phyloP scores from a whole-genome alignment of 2,888 invertebrate genomes.

The Disparrhopalites patrizii region DNA sequence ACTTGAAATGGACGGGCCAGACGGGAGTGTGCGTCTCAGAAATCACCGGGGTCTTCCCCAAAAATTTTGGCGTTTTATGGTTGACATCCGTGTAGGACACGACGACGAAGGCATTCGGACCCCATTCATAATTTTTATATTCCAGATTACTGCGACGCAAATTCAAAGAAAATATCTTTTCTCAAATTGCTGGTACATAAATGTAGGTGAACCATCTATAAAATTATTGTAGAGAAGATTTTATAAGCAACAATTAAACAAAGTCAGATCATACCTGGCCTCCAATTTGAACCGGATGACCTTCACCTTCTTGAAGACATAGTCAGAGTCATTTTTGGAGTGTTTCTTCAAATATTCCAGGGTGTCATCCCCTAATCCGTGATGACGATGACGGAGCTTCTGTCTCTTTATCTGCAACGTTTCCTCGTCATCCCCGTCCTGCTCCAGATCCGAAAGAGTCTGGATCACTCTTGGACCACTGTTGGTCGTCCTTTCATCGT shows the following conservation, averaged over 20 bases:
- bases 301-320: not conserved
- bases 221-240: not conserved
- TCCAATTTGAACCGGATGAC: not conserved
- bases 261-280: too few species aligned
- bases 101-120: constrained; percentile 4
- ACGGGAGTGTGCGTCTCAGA: not conserved
- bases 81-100: not conserved
- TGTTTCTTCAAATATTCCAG: too few species aligned
- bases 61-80: not conserved
- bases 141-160: too few species aligned
- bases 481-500: too few species aligned
- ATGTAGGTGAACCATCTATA: not conserved
- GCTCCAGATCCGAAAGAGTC: too few species aligned
- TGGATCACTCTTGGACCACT: too few species aligned
- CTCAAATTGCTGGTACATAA: not conserved
- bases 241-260: not conserved
- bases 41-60: constrained; percentile 1
- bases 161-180: not conserved
- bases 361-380: too few species aligned
- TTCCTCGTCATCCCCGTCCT: too few species aligned
- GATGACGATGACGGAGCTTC: too few species aligned
- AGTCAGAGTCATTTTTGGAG: not conserved
- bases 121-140: too few species aligned
- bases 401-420: too few species aligned
- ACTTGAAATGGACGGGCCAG: not conserved